phyloP scores from a whole-genome alignment of 2,113 vertebrate genomes.

The Barnardius zonarius region DNA sequence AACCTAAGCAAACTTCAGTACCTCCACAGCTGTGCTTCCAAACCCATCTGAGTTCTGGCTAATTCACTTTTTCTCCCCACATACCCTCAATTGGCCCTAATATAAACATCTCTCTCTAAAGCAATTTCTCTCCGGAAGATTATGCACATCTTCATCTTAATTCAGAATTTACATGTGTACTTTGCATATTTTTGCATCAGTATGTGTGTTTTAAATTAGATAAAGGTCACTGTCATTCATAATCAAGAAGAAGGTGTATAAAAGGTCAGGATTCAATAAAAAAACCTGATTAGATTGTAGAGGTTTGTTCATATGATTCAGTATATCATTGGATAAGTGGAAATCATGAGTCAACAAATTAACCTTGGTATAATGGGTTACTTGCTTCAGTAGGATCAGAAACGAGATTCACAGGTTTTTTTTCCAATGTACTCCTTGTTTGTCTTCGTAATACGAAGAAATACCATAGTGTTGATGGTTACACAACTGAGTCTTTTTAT shows the following conservation, averaged over 20 bases:
- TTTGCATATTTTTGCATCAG: slow-evolving; percentile 84
- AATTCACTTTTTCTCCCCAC: slow-evolving; percentile 58
- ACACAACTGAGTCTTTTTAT: slow-evolving; percentile 35
- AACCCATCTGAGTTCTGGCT: slow-evolving; percentile 38
- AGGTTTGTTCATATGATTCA: slow-evolving; percentile 76
- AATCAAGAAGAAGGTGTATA: slow-evolving; percentile 82
- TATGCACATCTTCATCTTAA: slow-evolving; percentile 74
- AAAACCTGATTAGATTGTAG: slow-evolving; percentile 78
- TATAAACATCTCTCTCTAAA: slow-evolving; percentile 67
- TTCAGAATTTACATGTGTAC: slow-evolving; percentile 81
- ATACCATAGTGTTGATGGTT: slow-evolving; percentile 8
- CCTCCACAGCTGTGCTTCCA: slow-evolving; percentile 50
- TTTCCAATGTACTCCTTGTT: slow-evolving; percentile 45
- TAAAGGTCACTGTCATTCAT: slow-evolving; percentile 86
- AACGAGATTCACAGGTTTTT: slow-evolving; percentile 53
- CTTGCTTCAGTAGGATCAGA: slow-evolving; percentile 67
- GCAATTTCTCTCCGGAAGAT: slow-evolving; percentile 65
- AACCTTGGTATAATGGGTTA: slow-evolving; percentile 71
- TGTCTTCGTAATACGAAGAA: background rate
- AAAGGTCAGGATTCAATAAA: slow-evolving; percentile 84
- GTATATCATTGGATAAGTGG: slow-evolving; percentile 76
- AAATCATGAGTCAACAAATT: slow-evolving; percentile 79
- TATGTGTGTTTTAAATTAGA: slow-evolving; percentile 79
- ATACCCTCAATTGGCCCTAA: slow-evolving; percentile 51
- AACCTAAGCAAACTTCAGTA: slow-evolving; percentile 66